These are phyloP conservation scores for Lepidostoma basale DNA, from an alignment of 1,140 invertebrate genomes.

Conservation along the genomic window DNA sequence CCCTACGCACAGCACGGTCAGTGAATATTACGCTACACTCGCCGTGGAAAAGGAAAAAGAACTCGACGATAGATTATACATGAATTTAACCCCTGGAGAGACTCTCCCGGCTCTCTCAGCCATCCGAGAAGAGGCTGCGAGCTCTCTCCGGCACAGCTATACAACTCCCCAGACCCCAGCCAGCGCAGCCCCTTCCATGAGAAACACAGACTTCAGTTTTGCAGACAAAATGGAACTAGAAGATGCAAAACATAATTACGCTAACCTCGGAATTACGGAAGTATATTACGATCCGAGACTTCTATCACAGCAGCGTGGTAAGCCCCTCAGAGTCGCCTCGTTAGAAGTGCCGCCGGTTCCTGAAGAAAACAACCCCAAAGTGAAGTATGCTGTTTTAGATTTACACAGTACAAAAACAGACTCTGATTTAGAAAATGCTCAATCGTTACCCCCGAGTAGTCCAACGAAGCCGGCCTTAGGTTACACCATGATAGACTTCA, in stretches of 20 bases:
- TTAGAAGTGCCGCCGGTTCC: conserved; percentile 35
- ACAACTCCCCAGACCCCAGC: conserved; percentile 12
- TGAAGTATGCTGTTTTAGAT: conserved; percentile 46
- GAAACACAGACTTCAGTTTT: conserved; percentile 33
- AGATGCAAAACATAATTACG: conserved; percentile 50
- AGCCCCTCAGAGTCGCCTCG: conserved; percentile 49
- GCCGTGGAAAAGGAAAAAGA: conserved; percentile 57
- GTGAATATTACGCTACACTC: conserved; percentile 62
- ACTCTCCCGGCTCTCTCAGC: background rate
- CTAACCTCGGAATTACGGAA: conserved; percentile 49
- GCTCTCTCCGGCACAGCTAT: background rate
- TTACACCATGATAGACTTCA: conserved; percentile 93
- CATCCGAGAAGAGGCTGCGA: conserved; percentile 30
- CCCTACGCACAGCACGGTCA: conserved; percentile 54
- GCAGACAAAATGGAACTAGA: conserved; percentile 48
- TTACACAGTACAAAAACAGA: conserved; percentile 49
- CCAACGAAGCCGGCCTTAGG: conserved; percentile 67
- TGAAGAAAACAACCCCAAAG: conserved; percentile 40
- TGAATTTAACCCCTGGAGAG: conserved; percentile 66
- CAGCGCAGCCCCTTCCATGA: background rate
- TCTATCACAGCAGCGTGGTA: conserved; percentile 50
- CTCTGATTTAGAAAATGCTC: conserved; percentile 47
- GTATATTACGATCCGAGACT: conserved; percentile 46
- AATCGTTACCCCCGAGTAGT: conserved; percentile 55
- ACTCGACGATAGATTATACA: conserved; percentile 63